phyloP scores from a whole-genome alignment of 2,797 vertebrate genomes.

The Philypnodon macrostomus region DNA sequence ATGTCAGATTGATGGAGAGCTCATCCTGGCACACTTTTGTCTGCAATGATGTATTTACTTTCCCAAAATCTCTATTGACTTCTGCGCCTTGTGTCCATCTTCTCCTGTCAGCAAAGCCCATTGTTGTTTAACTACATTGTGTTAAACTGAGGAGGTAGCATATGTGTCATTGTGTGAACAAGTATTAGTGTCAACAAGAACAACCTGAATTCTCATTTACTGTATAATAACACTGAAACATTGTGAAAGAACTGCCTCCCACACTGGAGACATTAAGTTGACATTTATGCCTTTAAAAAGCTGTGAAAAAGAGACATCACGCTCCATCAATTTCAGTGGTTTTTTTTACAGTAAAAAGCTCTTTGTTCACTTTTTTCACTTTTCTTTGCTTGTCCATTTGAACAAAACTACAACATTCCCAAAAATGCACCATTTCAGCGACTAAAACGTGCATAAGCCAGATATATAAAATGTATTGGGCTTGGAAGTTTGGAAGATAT shows the following conservation, averaged over 20 bases:
- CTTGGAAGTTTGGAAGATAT: too few species aligned
- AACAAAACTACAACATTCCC: background rate
- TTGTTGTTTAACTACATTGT: conserved; percentile 35
- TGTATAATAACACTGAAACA: conserved; percentile 2
- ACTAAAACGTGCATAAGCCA: too few species aligned
- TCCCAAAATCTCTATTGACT: conserved; percentile 23
- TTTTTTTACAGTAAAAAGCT: background rate
- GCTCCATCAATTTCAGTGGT: background rate
- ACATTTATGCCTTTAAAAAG: conserved; percentile 1
- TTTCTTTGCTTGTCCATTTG: background rate
- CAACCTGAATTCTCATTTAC: conserved; percentile 1
- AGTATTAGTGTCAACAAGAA: conserved; percentile 30
- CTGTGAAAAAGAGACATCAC: background rate
- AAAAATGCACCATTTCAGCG: too few species aligned
- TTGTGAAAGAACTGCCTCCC: background rate
- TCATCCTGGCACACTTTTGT: conserved; percentile 57
- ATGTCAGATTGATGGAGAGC: conserved; percentile 63
- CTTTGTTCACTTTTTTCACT: background rate
- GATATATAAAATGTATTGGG: too few species aligned
- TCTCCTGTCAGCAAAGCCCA: conserved; percentile 3
- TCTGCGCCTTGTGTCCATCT: conserved; percentile 28
- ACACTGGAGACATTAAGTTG: conserved; percentile 2
- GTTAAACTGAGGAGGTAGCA: conserved; percentile 33
- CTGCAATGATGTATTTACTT: conserved; percentile 35
- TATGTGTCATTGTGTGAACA: conserved; percentile 51